Base-by-base conservation (phyloP, 2,113 vertebrate genomes). In the Callaeas wilsoni region DNA sequence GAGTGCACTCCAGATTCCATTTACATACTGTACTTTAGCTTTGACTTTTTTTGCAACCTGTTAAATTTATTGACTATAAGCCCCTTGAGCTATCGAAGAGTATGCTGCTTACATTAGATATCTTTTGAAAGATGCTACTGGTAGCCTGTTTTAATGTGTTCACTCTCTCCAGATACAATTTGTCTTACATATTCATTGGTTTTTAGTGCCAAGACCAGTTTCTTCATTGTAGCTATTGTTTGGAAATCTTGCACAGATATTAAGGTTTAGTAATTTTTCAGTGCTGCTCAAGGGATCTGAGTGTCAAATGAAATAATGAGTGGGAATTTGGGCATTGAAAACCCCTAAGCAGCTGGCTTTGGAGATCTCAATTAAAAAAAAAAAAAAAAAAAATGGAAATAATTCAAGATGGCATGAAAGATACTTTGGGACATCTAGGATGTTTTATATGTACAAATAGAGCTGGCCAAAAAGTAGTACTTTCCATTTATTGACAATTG, bases 41-140 rank as follows among this genome's bases (percentile, higher is more conserved):
- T 89, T 64, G 84, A 69, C 88, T 97, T 92, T 84, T 95, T 89
- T 89, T 93, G 56, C 70, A 97, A 92, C 94, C 96, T 97, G 80
- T 97, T 97, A 96, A 97, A 97, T 98, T 98, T 97, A 98, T 97
- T 97, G 96, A 96, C 93, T 97, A 22, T 91, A 97, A 96, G 56
- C 87, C 95, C 95, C 95, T 94, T 96, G 85, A 97, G 95, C 95
- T 97, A 94, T 69, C 90, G 76, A 96, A 94, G 84, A 93, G 53
- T 74, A 65, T 80, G 65, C 32, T 16, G 64, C 77, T 96, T 93
- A 94, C 76, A 75, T 42, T 97, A 82, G 95, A 95, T 95, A 93
- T 96, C 86, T 96, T 97, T 94, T 97, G 92, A 97, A 96, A 97
- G 96, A 97, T 56, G 32, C 21, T 80, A 77, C 86, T 90, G 87